Percentiles rank a stretch among this genome's conserved stretches.
These are phyloP conservation scores for Tauraco hartlaubi DNA, from an alignment of 2,797 vertebrate species.

Conservation along the genomic window DNA sequence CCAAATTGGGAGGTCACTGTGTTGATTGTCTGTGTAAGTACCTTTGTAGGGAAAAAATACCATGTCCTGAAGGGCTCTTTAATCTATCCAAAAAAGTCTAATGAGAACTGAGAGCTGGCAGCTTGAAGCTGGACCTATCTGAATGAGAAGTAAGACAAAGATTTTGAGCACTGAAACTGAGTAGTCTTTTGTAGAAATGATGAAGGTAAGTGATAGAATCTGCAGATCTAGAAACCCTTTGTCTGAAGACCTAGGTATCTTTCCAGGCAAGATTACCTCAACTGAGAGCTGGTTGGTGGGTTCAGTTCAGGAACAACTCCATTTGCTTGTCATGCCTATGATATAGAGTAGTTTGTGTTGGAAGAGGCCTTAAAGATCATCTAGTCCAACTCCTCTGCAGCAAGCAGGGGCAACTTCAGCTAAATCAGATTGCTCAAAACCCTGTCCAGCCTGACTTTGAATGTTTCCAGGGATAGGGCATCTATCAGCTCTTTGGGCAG, in stretches of 20 bases:
- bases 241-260: not conserved
- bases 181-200: not conserved
- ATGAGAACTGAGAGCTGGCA: not conserved
- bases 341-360: no score
- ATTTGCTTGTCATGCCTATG: not conserved
- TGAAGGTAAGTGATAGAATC: not conserved
- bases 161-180: not conserved
- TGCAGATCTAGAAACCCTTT: not conserved
- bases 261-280: not conserved
- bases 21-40: not conserved
- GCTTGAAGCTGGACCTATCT: not conserved
- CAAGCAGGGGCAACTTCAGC: no score
- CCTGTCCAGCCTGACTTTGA: no score
- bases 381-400: no score
- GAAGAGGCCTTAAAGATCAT: no score
- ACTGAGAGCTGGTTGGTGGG: not conserved
- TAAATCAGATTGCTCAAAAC: no score
- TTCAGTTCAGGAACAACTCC: not conserved
- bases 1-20: not conserved
- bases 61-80: not conserved
- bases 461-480: no score
- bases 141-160: not conserved
- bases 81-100: not conserved
- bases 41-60: not conserved
- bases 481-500: no score